phyloP scores from a whole-genome alignment of 2,113 vertebrate species.

The Hepsetus odoe region DNA sequence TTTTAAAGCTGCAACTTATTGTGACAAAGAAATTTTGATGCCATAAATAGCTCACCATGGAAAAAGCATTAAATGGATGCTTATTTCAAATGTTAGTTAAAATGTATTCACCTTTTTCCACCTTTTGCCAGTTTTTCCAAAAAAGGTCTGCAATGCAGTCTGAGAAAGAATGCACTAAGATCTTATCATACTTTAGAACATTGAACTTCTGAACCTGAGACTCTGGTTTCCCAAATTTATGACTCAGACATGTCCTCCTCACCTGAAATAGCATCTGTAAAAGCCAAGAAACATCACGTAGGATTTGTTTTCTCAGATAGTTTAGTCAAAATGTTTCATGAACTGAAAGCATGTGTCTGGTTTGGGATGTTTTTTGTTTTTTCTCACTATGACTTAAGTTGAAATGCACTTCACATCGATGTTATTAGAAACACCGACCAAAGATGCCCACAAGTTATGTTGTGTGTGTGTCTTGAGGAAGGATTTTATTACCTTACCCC shows the following conservation, averaged over 20 bases:
- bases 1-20: constrained; percentile 9
- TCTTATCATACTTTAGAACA: too few relatives aligned
- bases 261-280: background rate
- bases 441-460: too few relatives aligned
- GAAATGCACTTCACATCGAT: background rate
- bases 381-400: background rate
- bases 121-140: too few relatives aligned
- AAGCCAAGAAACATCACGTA: background rate
- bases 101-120: background rate
- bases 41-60: background rate
- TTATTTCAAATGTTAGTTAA: background rate
- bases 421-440: background rate
- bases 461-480: too few relatives aligned
- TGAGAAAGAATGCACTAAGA: too few relatives aligned
- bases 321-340: background rate
- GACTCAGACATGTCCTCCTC: background rate
- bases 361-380: background rate
- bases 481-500: too few relatives aligned
- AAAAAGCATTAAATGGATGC: background rate
- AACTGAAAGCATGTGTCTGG: constrained; percentile 17
- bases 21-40: background rate
- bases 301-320: background rate
- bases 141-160: too few relatives aligned
- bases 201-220: background rate
- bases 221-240: constrained; percentile 1